Evolutionary conservation across 1,140 invertebrate species (phyloP), one percentile per base, ranked within the genome.

Genomic region (Mizuhopecten yessoensis): DNA sequence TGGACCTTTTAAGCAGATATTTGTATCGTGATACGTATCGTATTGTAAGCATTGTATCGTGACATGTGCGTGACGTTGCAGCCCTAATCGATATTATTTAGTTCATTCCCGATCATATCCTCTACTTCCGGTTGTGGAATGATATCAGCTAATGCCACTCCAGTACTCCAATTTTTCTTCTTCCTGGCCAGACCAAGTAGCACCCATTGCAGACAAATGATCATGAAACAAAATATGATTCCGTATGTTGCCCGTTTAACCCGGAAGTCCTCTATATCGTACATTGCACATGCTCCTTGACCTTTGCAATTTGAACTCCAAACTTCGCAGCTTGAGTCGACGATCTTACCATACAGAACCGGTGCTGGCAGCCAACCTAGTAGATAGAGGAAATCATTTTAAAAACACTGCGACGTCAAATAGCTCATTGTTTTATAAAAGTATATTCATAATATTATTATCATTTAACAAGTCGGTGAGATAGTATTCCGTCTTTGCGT

Each of bases 241-340:
- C 39, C 23, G 0, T 90, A 86, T 29, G 57, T 36, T 33, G 42
- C n/a, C 23, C 49, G 88, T 45, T 39, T 87, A 34, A 49, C 87
- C 13, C 92, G 90, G 34, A 92, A 92, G 23, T 89, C 49, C 17
- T 91, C 88, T 86, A 89, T 91, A 34, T 92, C 90, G 34, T 92
- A 92, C 29, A 89, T 86, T 88, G 92, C 90, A 45, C 92, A 92
- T 89, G 92, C 86, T 0, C 92, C 92, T 57, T 90, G 87, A 20
- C 57, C 90, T 20, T 87, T 86, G 39, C 92, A 92, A 23, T 49
- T 86, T 0, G 90, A 89, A 45, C 39, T 90, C 92, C 92, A 92
- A 34, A 91, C 36, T 34, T 86, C 88, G 86, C 92, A 92, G 87
- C 90, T 89, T 10, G 23, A 88, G 87, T 92, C 92, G 9, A 92